These are phyloP conservation scores for Butorides virescens DNA, from an alignment of 2,113 vertebrate genomes.

Conservation along the genomic window DNA sequence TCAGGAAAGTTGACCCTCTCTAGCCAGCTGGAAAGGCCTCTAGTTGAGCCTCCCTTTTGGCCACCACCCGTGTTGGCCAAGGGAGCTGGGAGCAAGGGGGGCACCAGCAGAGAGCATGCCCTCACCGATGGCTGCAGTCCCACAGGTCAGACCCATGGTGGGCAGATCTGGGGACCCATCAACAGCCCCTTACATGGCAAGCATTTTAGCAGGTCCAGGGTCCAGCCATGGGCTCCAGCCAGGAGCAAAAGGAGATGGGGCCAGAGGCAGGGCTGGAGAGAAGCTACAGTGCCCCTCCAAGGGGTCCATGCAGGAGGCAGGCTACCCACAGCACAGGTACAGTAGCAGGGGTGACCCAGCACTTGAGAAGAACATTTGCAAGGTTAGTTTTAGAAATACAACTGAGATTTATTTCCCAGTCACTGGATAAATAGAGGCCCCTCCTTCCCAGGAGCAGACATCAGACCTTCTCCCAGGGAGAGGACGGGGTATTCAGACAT, in stretches of 20 bases:
- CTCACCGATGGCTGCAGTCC: background rate
- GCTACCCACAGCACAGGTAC: background rate
- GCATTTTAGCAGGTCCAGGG: too few relatives aligned
- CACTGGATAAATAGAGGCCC: background rate
- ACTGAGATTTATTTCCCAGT: background rate
- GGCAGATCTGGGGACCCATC: background rate
- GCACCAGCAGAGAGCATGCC: background rate
- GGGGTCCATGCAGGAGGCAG: background rate
- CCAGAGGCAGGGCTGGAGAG: background rate
- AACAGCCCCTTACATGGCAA: background rate
- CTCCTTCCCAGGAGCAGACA: background rate
- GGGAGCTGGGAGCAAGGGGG: background rate
- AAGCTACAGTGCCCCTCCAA: background rate
- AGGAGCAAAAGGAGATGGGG: background rate
- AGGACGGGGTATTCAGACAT: background rate
- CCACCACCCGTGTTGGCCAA: background rate
- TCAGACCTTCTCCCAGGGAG: background rate
- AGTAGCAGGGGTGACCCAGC: background rate
- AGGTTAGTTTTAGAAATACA: background rate
- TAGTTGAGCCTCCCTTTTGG: background rate
- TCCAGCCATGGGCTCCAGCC: background rate
- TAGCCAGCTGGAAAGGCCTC: background rate
- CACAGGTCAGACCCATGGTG: fast-evolving
- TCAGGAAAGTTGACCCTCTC: background rate
- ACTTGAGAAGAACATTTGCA: background rate